Conservation (phyloP, 2,113 vertebrate species). For the Vidua macroura region DNA sequence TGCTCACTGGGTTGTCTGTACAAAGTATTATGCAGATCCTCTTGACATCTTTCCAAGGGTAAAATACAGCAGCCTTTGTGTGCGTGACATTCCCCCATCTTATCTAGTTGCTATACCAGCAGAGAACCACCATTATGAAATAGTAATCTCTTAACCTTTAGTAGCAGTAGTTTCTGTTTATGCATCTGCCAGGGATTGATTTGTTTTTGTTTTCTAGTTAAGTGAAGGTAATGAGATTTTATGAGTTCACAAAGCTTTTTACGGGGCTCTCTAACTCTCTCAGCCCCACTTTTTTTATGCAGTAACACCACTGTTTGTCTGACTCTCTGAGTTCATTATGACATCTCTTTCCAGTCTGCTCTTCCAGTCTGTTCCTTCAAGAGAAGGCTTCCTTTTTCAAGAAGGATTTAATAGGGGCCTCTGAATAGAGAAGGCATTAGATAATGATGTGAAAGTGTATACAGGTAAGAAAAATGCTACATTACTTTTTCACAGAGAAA, state of each 20-base stretch:
- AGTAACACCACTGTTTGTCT: not conserved
- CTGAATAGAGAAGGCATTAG: not conserved
- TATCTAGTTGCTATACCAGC: not conserved
- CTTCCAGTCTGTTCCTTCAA: not conserved
- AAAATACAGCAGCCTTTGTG: not conserved
- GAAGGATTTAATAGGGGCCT: not conserved
- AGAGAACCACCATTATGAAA: not conserved
- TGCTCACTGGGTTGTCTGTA: not conserved
- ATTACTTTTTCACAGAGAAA: not conserved
- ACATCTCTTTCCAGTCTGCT: not conserved
- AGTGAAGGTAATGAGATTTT: not conserved
- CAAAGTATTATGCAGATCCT: not conserved
- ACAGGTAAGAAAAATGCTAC: not conserved
- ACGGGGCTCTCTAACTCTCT: not conserved
- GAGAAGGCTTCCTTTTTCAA: not conserved
- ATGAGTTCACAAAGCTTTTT: not conserved
- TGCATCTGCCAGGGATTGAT: not conserved
- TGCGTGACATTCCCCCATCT: not conserved
- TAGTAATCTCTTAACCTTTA: not conserved
- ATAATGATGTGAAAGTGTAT: not conserved
- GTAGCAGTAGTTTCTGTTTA: not conserved
- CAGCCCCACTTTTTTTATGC: not conserved
- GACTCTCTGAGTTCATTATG: fast-evolving
- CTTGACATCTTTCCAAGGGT: conserved; percentile 1
- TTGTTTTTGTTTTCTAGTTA: not conserved